Evolutionary conservation across 1,140 invertebrate genomes (phyloP).

Genomic region (Neotoxoptera formosana): DNA sequence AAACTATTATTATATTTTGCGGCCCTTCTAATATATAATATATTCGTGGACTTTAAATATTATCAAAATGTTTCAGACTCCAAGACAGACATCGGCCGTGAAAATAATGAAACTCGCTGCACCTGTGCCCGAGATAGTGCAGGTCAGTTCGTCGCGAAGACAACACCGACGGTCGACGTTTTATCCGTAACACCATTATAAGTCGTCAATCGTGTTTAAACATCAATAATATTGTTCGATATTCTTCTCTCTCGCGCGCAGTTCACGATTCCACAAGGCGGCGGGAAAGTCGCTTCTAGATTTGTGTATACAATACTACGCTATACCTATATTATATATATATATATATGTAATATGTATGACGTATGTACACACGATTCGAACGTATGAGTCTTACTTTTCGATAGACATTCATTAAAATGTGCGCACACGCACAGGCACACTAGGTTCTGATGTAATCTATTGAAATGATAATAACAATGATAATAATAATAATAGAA

Average conservation of each 20-base stretch:
- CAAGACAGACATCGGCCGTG: background rate
- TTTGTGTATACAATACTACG: background rate
- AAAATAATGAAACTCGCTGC: background rate
- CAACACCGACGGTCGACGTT: background rate
- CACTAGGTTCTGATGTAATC: background rate
- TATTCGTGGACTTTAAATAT: background rate
- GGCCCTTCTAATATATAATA: no score
- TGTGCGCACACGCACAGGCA: background rate
- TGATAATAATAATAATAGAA: background rate
- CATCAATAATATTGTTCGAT: background rate
- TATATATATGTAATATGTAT: no score
- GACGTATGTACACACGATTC: background rate
- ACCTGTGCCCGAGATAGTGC: background rate
- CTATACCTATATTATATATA: background rate
- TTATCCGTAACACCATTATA: background rate
- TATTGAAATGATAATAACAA: background rate
- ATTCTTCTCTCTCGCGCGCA: background rate
- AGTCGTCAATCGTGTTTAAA: background rate
- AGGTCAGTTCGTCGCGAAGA: background rate
- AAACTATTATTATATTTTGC: background rate
- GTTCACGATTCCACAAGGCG: background rate
- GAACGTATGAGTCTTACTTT: background rate
- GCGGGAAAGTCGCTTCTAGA: background rate
- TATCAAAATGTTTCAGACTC: background rate
- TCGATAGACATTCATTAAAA: conserved; percentile 1